Evolutionary conservation across 2,797 vertebrate species (phyloP).

Genomic region (Dipus sagitta): DNA sequence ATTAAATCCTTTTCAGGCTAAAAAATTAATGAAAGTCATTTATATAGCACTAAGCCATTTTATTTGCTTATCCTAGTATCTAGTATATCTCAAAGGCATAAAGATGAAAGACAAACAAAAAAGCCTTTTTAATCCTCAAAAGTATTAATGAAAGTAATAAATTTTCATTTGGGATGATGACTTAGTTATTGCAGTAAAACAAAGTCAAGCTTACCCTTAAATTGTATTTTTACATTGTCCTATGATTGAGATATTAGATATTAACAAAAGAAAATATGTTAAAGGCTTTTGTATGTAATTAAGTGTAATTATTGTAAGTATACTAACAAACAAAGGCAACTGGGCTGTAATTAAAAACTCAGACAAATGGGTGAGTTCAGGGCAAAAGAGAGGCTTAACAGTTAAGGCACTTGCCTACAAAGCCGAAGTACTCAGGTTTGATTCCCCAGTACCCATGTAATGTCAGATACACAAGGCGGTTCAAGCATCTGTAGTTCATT

Average conservation of each 20-base stretch:
- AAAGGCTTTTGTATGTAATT: constrained; percentile 43
- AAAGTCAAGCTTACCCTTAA: constrained; percentile 56
- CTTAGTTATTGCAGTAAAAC: constrained; percentile 52
- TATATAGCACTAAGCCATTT: constrained; percentile 45
- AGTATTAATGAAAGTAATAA: constrained; percentile 70
- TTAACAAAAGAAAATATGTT: constrained; percentile 53
- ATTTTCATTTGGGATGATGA: constrained; percentile 64
- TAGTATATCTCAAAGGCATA: constrained; percentile 52
- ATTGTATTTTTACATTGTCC: constrained; percentile 54
- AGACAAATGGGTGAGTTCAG: constrained; percentile 15
- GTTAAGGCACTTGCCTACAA: too few species aligned
- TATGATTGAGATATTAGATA: constrained; percentile 40
- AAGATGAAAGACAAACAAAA: constrained; percentile 63
- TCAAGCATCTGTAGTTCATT: too few species aligned
- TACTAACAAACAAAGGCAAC: constrained; percentile 33
- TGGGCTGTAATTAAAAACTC: neutral
- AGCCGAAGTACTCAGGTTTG: too few species aligned
- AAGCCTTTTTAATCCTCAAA: constrained; percentile 74
- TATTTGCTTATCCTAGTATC: constrained; percentile 37
- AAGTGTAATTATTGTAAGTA: constrained; percentile 51
- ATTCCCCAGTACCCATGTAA: too few species aligned
- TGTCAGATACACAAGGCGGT: too few species aligned
- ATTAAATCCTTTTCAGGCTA: neutral
- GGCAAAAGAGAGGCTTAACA: too few species aligned
- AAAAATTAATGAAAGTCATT: constrained; percentile 63